phyloP scores from a whole-genome alignment of 2,888 invertebrate species.

The Temnothorax ravouxi region DNA sequence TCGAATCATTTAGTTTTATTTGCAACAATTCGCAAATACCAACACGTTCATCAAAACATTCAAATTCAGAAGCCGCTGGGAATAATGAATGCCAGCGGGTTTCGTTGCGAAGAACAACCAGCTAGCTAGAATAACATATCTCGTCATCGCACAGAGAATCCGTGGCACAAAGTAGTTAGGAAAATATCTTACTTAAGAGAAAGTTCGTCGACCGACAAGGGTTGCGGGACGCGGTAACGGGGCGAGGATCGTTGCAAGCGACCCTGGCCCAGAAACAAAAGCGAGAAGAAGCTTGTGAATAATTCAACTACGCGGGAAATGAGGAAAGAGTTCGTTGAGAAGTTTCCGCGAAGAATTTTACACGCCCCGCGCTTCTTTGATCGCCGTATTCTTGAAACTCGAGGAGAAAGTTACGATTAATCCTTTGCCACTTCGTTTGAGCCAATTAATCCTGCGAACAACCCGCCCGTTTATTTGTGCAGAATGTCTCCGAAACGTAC shows the following conservation, averaged over 20 bases:
- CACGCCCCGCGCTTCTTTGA: slow-evolving; percentile 70
- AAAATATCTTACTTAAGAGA: slow-evolving; percentile 79
- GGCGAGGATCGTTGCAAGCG: slow-evolving; percentile 80
- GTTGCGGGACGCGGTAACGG: slow-evolving; percentile 35
- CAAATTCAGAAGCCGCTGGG: neutral
- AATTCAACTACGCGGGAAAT: slow-evolving; percentile 85
- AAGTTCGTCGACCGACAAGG: slow-evolving; percentile 74
- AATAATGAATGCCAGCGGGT: neutral
- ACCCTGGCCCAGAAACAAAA: slow-evolving; percentile 86
- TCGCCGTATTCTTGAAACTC: slow-evolving; percentile 67
- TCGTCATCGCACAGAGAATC: slow-evolving; percentile 57
- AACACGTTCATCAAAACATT: neutral
- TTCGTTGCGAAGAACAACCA: slow-evolving; percentile 50
- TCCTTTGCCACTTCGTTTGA: slow-evolving; percentile 29
- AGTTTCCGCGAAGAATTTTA: slow-evolving; percentile 84
- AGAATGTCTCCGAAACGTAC: neutral
- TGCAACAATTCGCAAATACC: neutral
- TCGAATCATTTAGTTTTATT: neutral
- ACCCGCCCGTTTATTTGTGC: neutral
- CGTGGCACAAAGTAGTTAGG: slow-evolving; percentile 75
- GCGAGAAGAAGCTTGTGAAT: slow-evolving; percentile 85
- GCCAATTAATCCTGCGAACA: slow-evolving; percentile 29
- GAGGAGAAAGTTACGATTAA: slow-evolving; percentile 57
- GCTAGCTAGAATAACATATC: slow-evolving; percentile 67
- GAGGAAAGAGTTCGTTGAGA: slow-evolving; percentile 85